Base-by-base conservation (phyloP, 2,797 vertebrate genomes). In the Lepus townsendii region DNA sequence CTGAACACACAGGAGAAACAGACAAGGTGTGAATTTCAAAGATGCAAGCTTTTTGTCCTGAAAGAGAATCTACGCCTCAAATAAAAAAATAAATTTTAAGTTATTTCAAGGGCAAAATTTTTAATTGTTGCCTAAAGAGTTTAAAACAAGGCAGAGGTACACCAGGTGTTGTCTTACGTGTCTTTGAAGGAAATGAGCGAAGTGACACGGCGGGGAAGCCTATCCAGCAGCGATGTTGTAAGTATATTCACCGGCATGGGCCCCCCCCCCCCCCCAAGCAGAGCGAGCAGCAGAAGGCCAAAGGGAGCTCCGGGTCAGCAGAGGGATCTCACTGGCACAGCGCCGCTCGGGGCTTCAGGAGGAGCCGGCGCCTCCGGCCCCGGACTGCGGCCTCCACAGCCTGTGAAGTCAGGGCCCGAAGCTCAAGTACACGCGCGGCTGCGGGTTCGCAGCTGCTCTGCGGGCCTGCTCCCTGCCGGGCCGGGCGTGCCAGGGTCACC, bases 11-110 rank as follows among this genome's bases (percentile, higher is more conserved):
- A 94, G 78, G 69, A 57, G 89, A 95, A 97, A 82, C 65, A 72
- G 91, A 96, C 35, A 94, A 96, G 90, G 95, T 94, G 94, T 93
- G 24, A 83, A 93, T 90, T 86, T 96, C 73, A 94, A 90, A 87
- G 71, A 87, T 27, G 27, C 84, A 66, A 96, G 89, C 54, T 65
- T 75, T 96, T 94, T 93, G 82, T 93, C 95, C 77, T 96, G 60
- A 78, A 94, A 47, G 60, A 32, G 65, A 84, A 94, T 94, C 91
- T 96, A 90, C n/a, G 87, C 60, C 72, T 97, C 12, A 30, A 96
- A 62, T 22, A 92, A 94, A 94, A 93, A 68, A 69, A 90, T 66
- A 88, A 63, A 77, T 17, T 76, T 75, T 3, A 27, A 19, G 75
- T 83, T 75, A 85, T 82, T 75, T 85, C 73, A 78, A 84, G 65